A percentile compares a stretch with the other conserved stretches of the same genome.
These are phyloP conservation scores for Bruchidius siliquastri DNA, from an alignment of 2,888 invertebrate genomes.

Conservation along the genomic window DNA sequence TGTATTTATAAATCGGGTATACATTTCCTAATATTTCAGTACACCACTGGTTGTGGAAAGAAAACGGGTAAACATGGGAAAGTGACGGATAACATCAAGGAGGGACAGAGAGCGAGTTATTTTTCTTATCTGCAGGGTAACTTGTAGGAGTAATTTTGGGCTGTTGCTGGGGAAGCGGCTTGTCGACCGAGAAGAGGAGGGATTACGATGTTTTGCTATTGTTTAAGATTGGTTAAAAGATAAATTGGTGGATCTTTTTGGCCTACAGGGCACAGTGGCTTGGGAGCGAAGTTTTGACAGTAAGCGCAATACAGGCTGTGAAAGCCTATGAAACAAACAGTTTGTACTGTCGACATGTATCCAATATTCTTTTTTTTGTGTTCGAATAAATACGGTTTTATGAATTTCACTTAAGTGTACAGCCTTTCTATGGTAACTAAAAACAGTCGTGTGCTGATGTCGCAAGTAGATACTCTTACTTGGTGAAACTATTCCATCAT, in stretches of 20 bases:
- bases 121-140: not conserved
- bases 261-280: not conserved
- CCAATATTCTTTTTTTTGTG: no score
- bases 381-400: no score
- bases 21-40: not conserved
- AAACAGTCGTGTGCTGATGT: no score
- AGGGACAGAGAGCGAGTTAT: not conserved
- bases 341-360: no score
- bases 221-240: not conserved
- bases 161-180: not conserved
- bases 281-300: no score
- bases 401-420: no score
- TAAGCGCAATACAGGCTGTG: no score
- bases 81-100: not conserved
- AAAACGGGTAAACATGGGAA: not conserved
- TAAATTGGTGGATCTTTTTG: not conserved
- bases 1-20: no score
- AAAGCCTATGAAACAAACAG: no score
- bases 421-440: no score
- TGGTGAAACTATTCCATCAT: no score
- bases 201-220: not conserved
- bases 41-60: not conserved
- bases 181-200: not conserved
- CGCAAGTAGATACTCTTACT: no score
- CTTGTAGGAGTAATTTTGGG: not conserved